phyloP scores from a whole-genome alignment of 1,140 invertebrate genomes.

The Zaprionus ghesquierei region DNA sequence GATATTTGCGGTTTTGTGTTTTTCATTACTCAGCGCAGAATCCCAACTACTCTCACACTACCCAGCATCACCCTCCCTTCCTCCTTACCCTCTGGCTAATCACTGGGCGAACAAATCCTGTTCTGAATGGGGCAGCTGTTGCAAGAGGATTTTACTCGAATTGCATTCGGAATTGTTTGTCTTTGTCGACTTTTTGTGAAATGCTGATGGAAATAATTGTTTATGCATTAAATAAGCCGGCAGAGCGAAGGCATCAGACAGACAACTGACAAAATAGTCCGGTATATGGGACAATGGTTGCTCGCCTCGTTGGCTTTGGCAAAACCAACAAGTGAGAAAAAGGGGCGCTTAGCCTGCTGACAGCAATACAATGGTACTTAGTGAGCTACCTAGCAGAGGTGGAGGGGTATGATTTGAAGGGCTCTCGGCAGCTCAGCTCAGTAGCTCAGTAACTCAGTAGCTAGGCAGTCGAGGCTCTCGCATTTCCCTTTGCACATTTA shows the following conservation, averaged over 20 bases:
- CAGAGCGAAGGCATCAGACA: conserved; percentile 26
- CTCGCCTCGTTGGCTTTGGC: conserved; percentile 28
- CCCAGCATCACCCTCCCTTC: background rate
- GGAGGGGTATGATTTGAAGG: conserved; percentile 26
- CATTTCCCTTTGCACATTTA: conserved; percentile 63
- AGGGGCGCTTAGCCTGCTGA: conserved; percentile 63
- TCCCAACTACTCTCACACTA: background rate
- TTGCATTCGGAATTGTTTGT: conserved; percentile 61
- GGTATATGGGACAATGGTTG: conserved; percentile 47
- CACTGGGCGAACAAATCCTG: conserved; percentile 39
- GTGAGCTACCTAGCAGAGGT: conserved; percentile 27
- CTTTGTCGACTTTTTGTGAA: conserved; percentile 78
- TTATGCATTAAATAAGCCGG: conserved; percentile 77
- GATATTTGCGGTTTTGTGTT: conserved; percentile 70
- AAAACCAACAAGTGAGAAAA: conserved; percentile 66
- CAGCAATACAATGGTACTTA: conserved; percentile 75
- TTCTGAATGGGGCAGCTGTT: conserved; percentile 39
- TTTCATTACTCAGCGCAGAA: conserved; percentile 29
- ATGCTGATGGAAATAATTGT: conserved; percentile 81
- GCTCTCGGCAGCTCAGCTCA: conserved; percentile 17
- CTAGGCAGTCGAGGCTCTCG: conserved; percentile 13
- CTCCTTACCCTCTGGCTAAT: conserved; percentile 12
- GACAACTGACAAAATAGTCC: conserved; percentile 78
- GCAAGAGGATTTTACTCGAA: conserved; percentile 32
- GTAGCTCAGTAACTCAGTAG: conserved; percentile 10